These are phyloP conservation scores for Philaenus spumarius DNA, from an alignment of 1,140 invertebrate species.

Conservation along the genomic window DNA sequence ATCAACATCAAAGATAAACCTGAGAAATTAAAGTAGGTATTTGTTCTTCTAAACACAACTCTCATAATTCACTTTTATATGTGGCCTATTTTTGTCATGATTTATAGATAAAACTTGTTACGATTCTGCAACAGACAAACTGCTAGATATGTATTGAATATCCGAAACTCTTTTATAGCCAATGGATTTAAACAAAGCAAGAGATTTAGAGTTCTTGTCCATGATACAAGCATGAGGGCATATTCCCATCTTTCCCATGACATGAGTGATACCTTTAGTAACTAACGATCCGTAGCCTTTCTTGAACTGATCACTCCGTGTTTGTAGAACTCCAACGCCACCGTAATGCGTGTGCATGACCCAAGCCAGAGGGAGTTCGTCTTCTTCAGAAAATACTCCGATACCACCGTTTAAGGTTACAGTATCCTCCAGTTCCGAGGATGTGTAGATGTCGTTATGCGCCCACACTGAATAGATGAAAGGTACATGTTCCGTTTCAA, in stretches of 20 bases:
- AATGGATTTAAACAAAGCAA: constrained; percentile 4
- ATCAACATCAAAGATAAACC: too few relatives aligned
- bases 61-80: too few relatives aligned
- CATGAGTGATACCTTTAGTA: constrained; percentile 12
- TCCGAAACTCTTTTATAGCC: constrained; percentile 10
- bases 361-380: constrained; percentile 18
- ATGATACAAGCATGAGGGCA: constrained; percentile 20
- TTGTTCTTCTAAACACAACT: too few relatives aligned
- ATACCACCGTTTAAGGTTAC: constrained; percentile 15
- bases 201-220: constrained; percentile 8
- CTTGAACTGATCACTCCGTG: not conserved
- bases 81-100: too few relatives aligned
- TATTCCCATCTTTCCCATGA: constrained; percentile 12
- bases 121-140: too few relatives aligned
- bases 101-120: too few relatives aligned
- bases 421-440: constrained; percentile 18
- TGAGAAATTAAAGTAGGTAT: too few relatives aligned
- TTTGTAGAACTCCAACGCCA: constrained; percentile 18
- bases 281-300: constrained; percentile 18
- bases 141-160: constrained; percentile 11
- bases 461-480: constrained; percentile 25
- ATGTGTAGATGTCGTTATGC: constrained; percentile 25
- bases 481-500: constrained; percentile 13
- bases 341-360: constrained; percentile 25
- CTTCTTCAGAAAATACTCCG: constrained; percentile 13